A percentile compares a stretch with the other conserved stretches of the same genome.
Evolutionary conservation across 2,797 vertebrate genomes (phyloP).

Genomic region (Chelon labrosus): DNA sequence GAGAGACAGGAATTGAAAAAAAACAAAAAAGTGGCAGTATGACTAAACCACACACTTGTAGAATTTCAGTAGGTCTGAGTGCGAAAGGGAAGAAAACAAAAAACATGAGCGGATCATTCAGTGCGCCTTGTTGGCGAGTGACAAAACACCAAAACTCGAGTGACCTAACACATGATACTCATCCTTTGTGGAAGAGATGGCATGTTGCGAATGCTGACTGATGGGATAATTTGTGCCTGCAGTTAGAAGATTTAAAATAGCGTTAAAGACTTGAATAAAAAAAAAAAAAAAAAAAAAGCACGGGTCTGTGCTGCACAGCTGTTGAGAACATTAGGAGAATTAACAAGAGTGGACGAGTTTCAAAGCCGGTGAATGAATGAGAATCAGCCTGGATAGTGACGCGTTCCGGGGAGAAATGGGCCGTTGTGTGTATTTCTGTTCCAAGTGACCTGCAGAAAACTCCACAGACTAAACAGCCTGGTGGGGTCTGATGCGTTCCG

Average conservation of each 20-base stretch:
- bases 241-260: background rate
- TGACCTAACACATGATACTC: conserved; percentile 23
- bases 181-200: conserved; percentile 5
- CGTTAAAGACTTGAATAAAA: too few species aligned
- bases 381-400: background rate
- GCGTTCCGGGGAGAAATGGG: background rate
- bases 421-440: background rate
- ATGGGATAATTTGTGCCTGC: conserved; percentile 7
- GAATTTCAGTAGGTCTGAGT: conserved; percentile 2
- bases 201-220: conserved; percentile 18
- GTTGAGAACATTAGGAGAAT: too few species aligned
- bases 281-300: too few species aligned
- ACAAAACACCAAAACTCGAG: conserved; percentile 25
- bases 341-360: too few species aligned
- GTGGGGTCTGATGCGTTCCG: conserved; percentile 43
- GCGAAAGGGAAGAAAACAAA: conserved; percentile 16
- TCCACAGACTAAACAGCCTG: conserved; percentile 71
- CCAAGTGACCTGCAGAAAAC: conserved; percentile 37
- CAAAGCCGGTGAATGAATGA: background rate
- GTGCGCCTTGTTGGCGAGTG: conserved; percentile 1
- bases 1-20: conserved; percentile 31
- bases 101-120: background rate
- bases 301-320: too few species aligned
- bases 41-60: background rate
- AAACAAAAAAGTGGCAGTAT: conserved; percentile 31